Base-by-base conservation (phyloP, 2,113 vertebrate genomes). In the Malurus elegans region DNA sequence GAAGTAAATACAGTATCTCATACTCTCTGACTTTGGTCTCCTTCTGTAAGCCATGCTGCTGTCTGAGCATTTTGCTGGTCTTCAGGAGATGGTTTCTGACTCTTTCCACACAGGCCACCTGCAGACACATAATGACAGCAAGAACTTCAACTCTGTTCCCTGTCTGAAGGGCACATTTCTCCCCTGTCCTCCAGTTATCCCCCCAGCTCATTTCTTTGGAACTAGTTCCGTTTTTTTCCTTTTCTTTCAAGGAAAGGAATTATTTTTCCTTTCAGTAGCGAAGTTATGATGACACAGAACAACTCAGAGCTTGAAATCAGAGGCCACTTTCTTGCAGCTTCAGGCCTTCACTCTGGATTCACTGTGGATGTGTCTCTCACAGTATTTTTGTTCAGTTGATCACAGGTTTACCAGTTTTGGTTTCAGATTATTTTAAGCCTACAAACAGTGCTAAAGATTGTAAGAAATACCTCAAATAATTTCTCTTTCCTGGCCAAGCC, bases 21-120 rank as follows among this genome's bases (percentile, higher is more conserved):
- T 97, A 99, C 99, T 99, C 99, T 98, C 98, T 98, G 95, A 99
- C 97, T 99, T 98, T 99, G 72, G 91, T 72, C n/a, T 98, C 98
- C 87, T 96, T 97, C 86, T 98, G 97, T 42, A 90, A 86, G 44
- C 97, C 91, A n/a, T 98, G 97, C 24, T 98, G 97, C 38, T 99
- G 98, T 47, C 99, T 97, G 88, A 99, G 97, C 45, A 94, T 96
- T 97, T 98, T 98, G 91, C 98, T 97, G 53, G 97, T 98, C 98
- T 99, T 99, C 72, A 99, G 96, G 50, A 99, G 98, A 73, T 98
- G 96, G 66, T 94, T 98, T 97, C 98, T 98, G 44, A 98, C 92
- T 90, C 97, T 97, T 56, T 89, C 86, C 44, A 97, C 54, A 45
- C 97, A 98, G 45, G 97, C 95, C 42, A 88, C 89, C 99, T 99